A percentile compares a stretch with the other conserved stretches of the same genome.
Conservation (phyloP, 2,797 vertebrate species). For the Orestias chungarensis region DNA sequence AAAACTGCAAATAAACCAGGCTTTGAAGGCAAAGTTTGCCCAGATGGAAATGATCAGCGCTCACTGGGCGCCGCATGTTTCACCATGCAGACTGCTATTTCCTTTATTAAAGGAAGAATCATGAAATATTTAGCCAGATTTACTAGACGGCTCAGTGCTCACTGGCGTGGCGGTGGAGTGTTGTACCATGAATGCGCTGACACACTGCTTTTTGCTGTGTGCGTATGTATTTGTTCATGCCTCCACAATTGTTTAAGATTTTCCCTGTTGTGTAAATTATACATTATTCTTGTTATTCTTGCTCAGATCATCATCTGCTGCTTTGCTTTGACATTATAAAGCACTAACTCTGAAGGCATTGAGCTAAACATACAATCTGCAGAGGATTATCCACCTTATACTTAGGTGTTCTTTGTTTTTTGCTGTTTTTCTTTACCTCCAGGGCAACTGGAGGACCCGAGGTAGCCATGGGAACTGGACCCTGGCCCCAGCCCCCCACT, state of each 20-base stretch:
- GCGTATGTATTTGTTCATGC: slow-evolving; percentile 44
- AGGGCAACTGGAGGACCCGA: slow-evolving; percentile 87
- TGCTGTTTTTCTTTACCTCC: slow-evolving; percentile 22
- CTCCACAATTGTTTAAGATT: slow-evolving; percentile 52
- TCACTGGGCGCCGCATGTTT: slow-evolving; percentile 44
- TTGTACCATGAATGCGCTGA: slow-evolving; percentile 31
- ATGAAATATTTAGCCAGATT: slow-evolving; percentile 71
- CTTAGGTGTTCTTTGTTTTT: slow-evolving; percentile 35
- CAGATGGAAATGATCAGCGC: slow-evolving; percentile 76
- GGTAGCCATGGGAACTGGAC: slow-evolving; percentile 93
- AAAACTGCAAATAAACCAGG: slow-evolving; percentile 63
- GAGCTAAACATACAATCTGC: slow-evolving; percentile 24
- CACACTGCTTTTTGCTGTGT: slow-evolving; percentile 56
- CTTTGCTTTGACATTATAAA: slow-evolving; percentile 65
- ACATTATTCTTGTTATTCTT: slow-evolving; percentile 51
- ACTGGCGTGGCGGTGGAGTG: slow-evolving; percentile 36
- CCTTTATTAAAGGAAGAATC: slow-evolving; percentile 53
- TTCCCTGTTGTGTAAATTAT: slow-evolving; percentile 58
- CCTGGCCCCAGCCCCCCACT: slow-evolving; percentile 97
- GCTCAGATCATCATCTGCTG: slow-evolving; percentile 55
- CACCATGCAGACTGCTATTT: slow-evolving; percentile 63
- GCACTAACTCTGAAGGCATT: slow-evolving; percentile 48
- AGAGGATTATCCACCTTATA: slow-evolving; percentile 20
- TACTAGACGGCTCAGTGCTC: slow-evolving; percentile 40
- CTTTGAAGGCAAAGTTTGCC: slow-evolving; percentile 72